phyloP scores from a whole-genome alignment of 2,888 invertebrate species.

The Autographa gamma region DNA sequence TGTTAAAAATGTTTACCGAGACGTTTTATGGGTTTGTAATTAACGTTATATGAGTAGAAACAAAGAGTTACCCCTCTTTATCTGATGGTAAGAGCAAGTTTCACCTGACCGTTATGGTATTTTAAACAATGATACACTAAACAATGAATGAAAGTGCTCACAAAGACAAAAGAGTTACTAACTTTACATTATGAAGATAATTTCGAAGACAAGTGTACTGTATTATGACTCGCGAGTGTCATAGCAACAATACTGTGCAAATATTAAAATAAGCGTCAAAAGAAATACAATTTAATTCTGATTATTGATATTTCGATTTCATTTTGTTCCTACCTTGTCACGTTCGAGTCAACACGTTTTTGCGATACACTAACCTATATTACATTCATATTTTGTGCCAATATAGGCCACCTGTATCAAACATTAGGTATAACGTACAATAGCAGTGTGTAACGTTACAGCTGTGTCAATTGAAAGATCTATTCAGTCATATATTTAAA shows the following conservation, averaged over 20 bases:
- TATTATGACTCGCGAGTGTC: constrained; percentile 17
- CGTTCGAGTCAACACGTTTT: constrained; percentile 40
- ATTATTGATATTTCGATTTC: constrained; percentile 32
- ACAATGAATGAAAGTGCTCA: constrained; percentile 46
- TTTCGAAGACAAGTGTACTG: constrained; percentile 21
- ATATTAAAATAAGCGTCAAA: constrained; percentile 18
- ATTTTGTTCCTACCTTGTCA: constrained; percentile 39
- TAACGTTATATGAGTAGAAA: constrained; percentile 60
- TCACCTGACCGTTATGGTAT: constrained; percentile 44
- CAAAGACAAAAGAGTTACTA: constrained; percentile 32
- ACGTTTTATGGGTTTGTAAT: constrained; percentile 71
- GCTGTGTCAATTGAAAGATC: constrained; percentile 66
- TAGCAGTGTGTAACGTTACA: constrained; percentile 52
- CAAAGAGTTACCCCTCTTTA: constrained; percentile 58
- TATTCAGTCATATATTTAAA: constrained; percentile 51
- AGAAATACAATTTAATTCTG: constrained; percentile 17
- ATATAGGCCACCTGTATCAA: constrained; percentile 62
- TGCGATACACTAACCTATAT: constrained; percentile 48
- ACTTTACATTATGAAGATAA: constrained; percentile 14
- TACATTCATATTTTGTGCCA: constrained; percentile 55
- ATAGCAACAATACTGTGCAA: constrained; percentile 26
- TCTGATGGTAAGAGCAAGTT: constrained; percentile 48
- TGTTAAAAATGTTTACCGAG: constrained; percentile 70
- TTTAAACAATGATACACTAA: constrained; percentile 37
- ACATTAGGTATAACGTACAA: constrained; percentile 47